Base-by-base conservation (phyloP, 2,113 vertebrate genomes). In the Platanista minor region DNA sequence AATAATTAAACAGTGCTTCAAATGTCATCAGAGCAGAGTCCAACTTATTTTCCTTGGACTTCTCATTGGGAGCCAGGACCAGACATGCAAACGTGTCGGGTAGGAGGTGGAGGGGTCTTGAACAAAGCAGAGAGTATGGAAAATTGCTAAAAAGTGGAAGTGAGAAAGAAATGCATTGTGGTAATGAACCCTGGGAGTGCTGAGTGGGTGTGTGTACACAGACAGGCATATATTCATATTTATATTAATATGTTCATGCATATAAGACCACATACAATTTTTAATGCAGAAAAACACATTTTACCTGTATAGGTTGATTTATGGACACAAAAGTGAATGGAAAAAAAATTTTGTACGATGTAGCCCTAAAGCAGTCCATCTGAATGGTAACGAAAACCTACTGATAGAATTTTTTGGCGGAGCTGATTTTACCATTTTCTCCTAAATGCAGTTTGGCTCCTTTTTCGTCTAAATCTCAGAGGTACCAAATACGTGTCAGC, bases 311-410 rank as follows among this genome's bases (percentile, higher is more conserved):
- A 90, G 81, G 61, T 85, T 96, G 93, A 89, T 96, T 97, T 98
- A 96, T 97, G 85, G 96, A 85, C 87, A 66, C 74, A 96, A 97
- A 98, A 96, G 83, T 91, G 49, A 95, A 89, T 96, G 91, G 86
- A 62, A 81, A 64, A n/a, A 9, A 36, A 36, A 95, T 97, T 91
- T 90, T 96, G 86, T 81, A 97, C 54, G 94, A 89, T 90, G 81
- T 81, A 97, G 82, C 96, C 94, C 91, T 95, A 93, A 97, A 95
- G 85, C 96, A 96, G 94, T 97, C 90, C 80, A 86, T 97, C 95
- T 97, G 91, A 95, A 92, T 98, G 81, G 96, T 96, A 97, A 97
- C 97, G 95, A 94, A 97, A 98, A 98, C 96, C 93, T 97, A 86
- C 17, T 49, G 10, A 57, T 57, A 21, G 95, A 93, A 96, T 87